These are phyloP conservation scores for Syngnathus floridae DNA, from an alignment of 2,113 vertebrate genomes.

Conservation along the genomic window DNA sequence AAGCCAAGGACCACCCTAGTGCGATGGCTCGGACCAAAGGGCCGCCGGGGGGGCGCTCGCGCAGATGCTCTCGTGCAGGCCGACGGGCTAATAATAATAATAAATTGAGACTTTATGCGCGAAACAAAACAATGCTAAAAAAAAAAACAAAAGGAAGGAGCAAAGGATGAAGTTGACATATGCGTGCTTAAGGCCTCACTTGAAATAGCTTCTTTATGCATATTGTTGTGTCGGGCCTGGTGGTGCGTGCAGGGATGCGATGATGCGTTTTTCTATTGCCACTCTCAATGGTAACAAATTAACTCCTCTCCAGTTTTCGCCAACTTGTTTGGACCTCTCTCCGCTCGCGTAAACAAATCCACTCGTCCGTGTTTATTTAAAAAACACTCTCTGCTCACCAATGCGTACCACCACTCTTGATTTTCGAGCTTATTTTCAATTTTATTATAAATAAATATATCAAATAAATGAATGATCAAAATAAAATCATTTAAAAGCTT, in stretches of 20 bases:
- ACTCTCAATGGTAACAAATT: no score
- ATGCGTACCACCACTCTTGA: no score
- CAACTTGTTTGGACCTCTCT: background rate
- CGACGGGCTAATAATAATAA: constrained; percentile 26
- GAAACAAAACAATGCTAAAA: constrained; percentile 17
- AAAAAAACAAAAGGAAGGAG: background rate
- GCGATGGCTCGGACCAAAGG: constrained; percentile 28
- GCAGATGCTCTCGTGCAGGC: constrained; percentile 64
- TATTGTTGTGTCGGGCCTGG: background rate
- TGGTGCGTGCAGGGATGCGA: background rate
- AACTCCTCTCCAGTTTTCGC: background rate
- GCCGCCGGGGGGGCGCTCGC: constrained; percentile 31
- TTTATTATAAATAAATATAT: no score
- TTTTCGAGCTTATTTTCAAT: no score
- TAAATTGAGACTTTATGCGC: constrained; percentile 28
- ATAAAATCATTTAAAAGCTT: no score
- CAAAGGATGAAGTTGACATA: constrained; percentile 52
- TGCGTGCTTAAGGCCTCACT: constrained; percentile 44
- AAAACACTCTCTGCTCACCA: background rate
- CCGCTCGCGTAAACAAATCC: background rate
- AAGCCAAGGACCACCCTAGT: constrained; percentile 51
- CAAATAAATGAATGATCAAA: no score
- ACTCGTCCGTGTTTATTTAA: background rate
- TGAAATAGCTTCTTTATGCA: constrained; percentile 54
- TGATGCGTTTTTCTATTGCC: background rate